Percentiles rank a stretch among this genome's conserved stretches.
Conservation (phyloP, 2,888 invertebrate species). For the Pheosia tremula region DNA sequence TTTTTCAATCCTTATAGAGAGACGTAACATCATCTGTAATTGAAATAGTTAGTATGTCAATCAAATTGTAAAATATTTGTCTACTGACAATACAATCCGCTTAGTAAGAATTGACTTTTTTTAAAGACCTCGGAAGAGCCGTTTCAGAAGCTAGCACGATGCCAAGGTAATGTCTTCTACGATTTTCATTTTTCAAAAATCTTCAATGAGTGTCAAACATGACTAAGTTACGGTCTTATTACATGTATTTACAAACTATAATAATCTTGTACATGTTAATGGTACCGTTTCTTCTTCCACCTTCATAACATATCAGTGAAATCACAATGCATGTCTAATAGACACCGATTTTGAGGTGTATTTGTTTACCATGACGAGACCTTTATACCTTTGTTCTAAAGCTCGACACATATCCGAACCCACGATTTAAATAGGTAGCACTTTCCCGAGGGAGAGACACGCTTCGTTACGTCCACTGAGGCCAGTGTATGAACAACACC, state of each 20-base stretch:
- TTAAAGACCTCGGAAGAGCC: too few species aligned
- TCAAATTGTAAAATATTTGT: background rate
- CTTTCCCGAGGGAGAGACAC: constrained; percentile 38
- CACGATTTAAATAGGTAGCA: constrained; percentile 26
- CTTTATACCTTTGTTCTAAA: constrained; percentile 8
- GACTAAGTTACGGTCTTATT: too few species aligned
- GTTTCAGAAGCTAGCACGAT: too few species aligned
- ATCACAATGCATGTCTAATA: constrained; percentile 2
- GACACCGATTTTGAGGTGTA: background rate
- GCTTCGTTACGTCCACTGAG: constrained; percentile 30
- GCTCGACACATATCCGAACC: constrained; percentile 13
- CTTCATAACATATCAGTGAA: background rate
- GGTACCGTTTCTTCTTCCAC: background rate
- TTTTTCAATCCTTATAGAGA: background rate
- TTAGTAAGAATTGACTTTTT: too few species aligned
- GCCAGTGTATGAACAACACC: constrained; percentile 39
- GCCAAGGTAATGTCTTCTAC: too few species aligned
- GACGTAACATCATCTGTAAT: background rate
- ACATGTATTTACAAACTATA: too few species aligned
- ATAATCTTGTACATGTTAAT: too few species aligned
- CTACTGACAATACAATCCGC: background rate
- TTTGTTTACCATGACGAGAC: constrained; percentile 5
- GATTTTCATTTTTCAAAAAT: too few species aligned
- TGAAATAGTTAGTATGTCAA: background rate
- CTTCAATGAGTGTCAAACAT: too few species aligned